Evolutionary conservation across 2,888 invertebrate genomes (phyloP).

Genomic region (Drosophila anomalipes): DNA sequence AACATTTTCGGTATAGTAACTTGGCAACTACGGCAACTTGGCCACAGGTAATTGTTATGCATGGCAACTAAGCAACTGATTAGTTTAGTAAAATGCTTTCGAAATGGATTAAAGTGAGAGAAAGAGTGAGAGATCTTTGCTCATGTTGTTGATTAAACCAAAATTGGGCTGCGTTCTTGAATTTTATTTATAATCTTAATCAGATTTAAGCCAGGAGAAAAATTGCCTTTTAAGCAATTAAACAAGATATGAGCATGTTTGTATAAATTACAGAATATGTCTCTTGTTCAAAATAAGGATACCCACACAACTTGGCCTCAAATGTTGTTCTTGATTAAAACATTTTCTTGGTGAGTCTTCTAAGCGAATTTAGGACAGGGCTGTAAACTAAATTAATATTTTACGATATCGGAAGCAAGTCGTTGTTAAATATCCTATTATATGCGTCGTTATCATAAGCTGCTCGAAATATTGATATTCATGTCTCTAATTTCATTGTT

Average conservation of each 20-base stretch:
- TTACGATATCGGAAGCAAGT: neutral
- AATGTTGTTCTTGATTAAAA: neutral
- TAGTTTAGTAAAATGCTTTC: conserved; percentile 59
- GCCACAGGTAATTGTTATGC: conserved; percentile 72
- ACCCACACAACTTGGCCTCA: neutral
- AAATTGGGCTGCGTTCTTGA: conserved; percentile 42
- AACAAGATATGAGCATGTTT: neutral
- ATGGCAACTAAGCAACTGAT: conserved; percentile 64
- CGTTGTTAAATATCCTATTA: neutral
- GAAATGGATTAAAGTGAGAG: conserved; percentile 34
- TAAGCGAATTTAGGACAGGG: neutral
- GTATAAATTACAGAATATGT: neutral
- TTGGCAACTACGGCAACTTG: conserved; percentile 10
- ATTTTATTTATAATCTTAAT: neutral
- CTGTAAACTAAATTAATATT: neutral
- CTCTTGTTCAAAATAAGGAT: neutral
- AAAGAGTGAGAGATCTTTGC: conserved; percentile 40
- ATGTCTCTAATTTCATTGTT: neutral
- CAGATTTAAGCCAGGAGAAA: neutral
- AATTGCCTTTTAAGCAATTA: neutral
- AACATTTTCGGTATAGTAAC: conserved; percentile 35
- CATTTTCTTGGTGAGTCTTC: neutral
- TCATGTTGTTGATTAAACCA: conserved; percentile 33
- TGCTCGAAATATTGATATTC: neutral
- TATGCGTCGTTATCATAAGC: neutral